Percentiles rank a stretch among this genome's conserved stretches.
phyloP scores from a whole-genome alignment of 2,888 invertebrate genomes.

The Crepidodera aurea region DNA sequence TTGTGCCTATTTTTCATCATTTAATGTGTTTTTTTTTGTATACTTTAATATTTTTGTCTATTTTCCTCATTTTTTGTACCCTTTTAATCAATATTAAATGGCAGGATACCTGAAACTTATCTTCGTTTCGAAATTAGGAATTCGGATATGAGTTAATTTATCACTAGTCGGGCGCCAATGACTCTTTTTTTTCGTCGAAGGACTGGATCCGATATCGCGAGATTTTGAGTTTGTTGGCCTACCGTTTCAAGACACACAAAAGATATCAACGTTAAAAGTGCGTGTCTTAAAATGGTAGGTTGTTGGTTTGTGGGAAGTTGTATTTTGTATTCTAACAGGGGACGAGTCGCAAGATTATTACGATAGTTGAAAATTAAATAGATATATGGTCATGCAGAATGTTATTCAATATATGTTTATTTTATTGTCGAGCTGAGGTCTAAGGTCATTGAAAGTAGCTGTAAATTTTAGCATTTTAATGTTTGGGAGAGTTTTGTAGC shows the following conservation, averaged over 20 bases:
- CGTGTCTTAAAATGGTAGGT: conserved; percentile 6
- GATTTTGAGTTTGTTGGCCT: conserved; percentile 14
- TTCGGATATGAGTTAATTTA: too few species aligned
- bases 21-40: too few species aligned
- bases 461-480: background rate
- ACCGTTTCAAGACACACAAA: conserved; percentile 1
- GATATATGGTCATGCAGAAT: background rate
- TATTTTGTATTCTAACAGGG: background rate
- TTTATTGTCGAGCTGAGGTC: background rate
- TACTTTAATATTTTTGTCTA: too few species aligned
- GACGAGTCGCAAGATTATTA: background rate
- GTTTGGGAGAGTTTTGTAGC: too few species aligned
- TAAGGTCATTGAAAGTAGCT: background rate
- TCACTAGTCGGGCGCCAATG: background rate
- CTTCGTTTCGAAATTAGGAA: too few species aligned
- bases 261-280: conserved; percentile 8
- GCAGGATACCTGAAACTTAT: too few species aligned
- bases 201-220: conserved; percentile 3
- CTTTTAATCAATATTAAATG: too few species aligned
- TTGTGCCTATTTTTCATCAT: too few species aligned
- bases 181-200: background rate
- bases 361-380: background rate
- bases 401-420: background rate
- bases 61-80: too few species aligned
- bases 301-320: conserved; percentile 9